phyloP scores from a whole-genome alignment of 2,797 vertebrate species.

The Pelodytes ibericus region DNA sequence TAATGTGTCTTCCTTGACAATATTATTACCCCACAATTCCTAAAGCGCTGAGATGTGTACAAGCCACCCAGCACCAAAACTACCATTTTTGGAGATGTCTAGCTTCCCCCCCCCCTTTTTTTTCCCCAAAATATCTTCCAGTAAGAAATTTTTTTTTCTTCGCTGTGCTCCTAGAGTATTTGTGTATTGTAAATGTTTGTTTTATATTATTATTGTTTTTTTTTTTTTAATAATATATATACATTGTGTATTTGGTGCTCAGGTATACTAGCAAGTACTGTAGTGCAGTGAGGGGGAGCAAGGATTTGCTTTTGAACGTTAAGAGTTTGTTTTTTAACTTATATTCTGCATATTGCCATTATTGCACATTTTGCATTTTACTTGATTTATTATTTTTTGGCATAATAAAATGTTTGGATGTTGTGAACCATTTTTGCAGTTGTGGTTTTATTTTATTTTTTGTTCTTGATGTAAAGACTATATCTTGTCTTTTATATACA shows the following conservation, averaged over 20 bases:
- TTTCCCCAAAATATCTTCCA: too few species aligned
- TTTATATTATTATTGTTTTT: too few species aligned
- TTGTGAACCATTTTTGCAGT: slow-evolving; percentile 68
- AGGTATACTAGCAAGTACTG: slow-evolving; percentile 77
- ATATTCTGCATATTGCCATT: slow-evolving; percentile 75
- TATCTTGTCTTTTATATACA: neutral
- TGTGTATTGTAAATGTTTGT: too few species aligned
- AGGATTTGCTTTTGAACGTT: too few species aligned
- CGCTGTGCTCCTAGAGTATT: too few species aligned
- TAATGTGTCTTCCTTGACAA: too few species aligned
- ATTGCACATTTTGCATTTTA: slow-evolving; percentile 82
- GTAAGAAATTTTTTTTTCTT: too few species aligned
- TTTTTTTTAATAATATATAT: neutral
- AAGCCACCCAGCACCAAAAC: too few species aligned
- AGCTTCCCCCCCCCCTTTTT: too few species aligned
- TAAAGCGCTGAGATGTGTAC: too few species aligned
- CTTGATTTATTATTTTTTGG: slow-evolving; percentile 78
- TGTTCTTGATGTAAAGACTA: neutral
- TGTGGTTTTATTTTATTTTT: slow-evolving; percentile 12
- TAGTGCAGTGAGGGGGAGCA: slow-evolving; percentile 76
- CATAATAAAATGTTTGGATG: slow-evolving; percentile 75
- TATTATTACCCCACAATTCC: too few species aligned
- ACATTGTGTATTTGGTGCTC: slow-evolving; percentile 74
- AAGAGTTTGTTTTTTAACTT: slow-evolving; percentile 71
- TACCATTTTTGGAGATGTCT: too few species aligned